These are phyloP conservation scores for Neocloeon triangulifer DNA, from an alignment of 1,140 invertebrate genomes.

Conservation along the genomic window DNA sequence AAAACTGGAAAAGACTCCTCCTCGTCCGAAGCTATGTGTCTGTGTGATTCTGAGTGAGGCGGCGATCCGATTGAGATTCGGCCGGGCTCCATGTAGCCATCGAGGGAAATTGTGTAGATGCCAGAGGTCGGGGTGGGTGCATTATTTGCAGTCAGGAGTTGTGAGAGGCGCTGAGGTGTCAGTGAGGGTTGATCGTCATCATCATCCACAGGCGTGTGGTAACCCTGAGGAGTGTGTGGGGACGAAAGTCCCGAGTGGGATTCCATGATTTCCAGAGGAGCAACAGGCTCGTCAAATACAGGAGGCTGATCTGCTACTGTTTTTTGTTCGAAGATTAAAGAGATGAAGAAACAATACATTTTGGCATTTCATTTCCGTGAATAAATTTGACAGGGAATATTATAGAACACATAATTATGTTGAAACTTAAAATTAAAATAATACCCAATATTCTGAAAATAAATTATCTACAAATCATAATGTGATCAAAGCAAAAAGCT, in stretches of 20 bases:
- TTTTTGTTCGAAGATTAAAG: no score
- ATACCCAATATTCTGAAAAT: no score
- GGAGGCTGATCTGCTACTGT: no score
- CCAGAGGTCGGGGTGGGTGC: constrained; percentile 64
- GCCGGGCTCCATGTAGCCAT: constrained; percentile 62
- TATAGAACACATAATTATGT: no score
- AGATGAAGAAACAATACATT: no score
- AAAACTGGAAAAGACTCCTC: constrained; percentile 64
- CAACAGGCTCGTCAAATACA: no score
- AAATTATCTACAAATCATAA: no score
- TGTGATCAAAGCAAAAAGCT: no score
- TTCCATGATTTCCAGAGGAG: constrained; percentile 1
- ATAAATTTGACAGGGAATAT: no score
- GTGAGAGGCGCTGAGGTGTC: constrained; percentile 10
- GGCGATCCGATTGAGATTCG: constrained; percentile 54
- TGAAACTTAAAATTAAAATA: no score
- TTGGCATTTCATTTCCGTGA: no score
- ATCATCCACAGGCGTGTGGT: constrained; percentile 6
- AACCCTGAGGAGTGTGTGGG: constrained; percentile 1
- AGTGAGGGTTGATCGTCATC: constrained; percentile 4
- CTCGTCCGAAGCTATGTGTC: constrained; percentile 12
- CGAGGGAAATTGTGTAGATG: constrained; percentile 55
- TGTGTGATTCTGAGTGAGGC: constrained; percentile 26
- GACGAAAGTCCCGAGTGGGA: background rate
- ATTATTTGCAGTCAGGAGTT: constrained; percentile 11